Base-by-base conservation (phyloP, 2,888 invertebrate species). In the Steinernema scapterisci region DNA sequence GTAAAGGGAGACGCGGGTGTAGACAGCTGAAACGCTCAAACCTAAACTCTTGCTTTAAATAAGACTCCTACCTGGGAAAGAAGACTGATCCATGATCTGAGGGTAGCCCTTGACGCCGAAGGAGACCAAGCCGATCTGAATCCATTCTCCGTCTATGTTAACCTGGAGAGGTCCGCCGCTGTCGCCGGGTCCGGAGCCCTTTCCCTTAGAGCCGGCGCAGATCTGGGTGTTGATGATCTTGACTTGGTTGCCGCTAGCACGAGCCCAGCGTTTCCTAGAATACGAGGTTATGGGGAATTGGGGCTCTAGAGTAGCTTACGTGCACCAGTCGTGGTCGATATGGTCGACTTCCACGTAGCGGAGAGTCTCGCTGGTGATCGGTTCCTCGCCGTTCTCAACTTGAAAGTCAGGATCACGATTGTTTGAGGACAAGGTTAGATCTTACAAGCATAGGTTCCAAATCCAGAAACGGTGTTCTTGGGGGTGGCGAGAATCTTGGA, bases 151-250 rank as follows among this genome's bases (percentile, higher is more conserved):
- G 11, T 21, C 23, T 2, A 21, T 2, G 21, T 11, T 21, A 23
- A 21, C 52, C 7, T 21, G 52, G 23, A 52, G 52, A 52, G 52
- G 52, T 23, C 52, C 52, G 11, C 52, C 52, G 23, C 52, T 52
- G 52, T 52, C 52, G 6, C 52, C 63, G 21, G 21, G 31, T 31
- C 63, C 63, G 25, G 38, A 25, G 9, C 63, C 63, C 16, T 25
- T 21, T 9, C 63, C 63, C 31, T 25, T 31, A 2, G 63, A 21
- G 27, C 63, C 63, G 16, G 63, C 63, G 63, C 63, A 63, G 63
- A 63, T 16, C 16, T 63, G 63, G 16, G 23, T 63, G n/a, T 63
- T 31, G 11, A 5, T 16, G 16, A 63, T 48, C 19, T n/a, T 19
- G 48, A 19, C 19, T 13, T 48, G 48, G 19, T 19, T 16, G 19